Evolutionary conservation across 2,888 invertebrate genomes (phyloP).

Genomic region (Ochropacha duplaris): DNA sequence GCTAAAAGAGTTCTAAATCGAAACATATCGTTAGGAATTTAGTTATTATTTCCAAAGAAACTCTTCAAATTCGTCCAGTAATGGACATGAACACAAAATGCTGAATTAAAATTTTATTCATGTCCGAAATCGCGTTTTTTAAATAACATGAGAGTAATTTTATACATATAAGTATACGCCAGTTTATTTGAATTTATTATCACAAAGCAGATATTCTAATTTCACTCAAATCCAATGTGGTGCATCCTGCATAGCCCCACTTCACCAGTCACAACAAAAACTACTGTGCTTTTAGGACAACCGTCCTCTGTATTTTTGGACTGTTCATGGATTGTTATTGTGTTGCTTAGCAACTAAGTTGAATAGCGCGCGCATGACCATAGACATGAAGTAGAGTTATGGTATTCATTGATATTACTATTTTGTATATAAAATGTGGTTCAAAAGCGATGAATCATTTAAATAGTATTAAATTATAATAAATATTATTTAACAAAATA

Average conservation of each 20-base stretch:
- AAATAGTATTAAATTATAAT: too few relatives aligned
- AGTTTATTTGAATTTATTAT: neutral
- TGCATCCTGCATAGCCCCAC: constrained; percentile 9
- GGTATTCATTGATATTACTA: too few relatives aligned
- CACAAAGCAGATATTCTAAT: neutral
- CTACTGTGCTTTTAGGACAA: constrained; percentile 51
- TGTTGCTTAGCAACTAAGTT: constrained; percentile 76
- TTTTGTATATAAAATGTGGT: too few relatives aligned
- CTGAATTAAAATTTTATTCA: neutral
- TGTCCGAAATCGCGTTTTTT: constrained; percentile 5
- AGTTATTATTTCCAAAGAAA: constrained; percentile 6
- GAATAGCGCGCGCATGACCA: constrained; percentile 66
- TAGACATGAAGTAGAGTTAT: constrained; percentile 27
- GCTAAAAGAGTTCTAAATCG: constrained; percentile 32
- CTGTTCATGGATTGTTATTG: constrained; percentile 30
- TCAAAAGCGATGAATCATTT: neutral
- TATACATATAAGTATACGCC: neutral
- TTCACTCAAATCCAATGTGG: neutral
- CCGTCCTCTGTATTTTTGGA: too few relatives aligned
- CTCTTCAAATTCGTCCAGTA: neutral
- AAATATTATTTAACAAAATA: too few relatives aligned
- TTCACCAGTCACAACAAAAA: constrained; percentile 21
- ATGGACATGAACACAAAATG: neutral
- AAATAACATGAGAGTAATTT: too few relatives aligned
- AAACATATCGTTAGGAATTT: constrained; percentile 34